These are phyloP conservation scores for Rana temporaria DNA, from an alignment of 2,113 vertebrate genomes.

Conservation along the genomic window DNA sequence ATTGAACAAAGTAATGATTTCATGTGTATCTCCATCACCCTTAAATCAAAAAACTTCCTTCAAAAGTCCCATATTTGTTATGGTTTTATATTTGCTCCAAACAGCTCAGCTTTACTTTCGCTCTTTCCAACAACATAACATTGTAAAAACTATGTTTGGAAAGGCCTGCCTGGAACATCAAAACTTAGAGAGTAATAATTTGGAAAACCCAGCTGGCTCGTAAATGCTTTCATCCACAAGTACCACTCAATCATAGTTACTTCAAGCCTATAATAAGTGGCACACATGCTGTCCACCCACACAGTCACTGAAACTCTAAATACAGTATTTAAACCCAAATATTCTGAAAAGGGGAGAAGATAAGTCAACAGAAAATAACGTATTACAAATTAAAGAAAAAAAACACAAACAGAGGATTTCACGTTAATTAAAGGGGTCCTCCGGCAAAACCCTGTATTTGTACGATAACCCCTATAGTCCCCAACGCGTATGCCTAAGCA, in stretches of 20 bases:
- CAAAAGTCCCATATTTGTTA: background rate
- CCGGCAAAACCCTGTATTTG: too few species aligned
- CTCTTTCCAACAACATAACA: background rate
- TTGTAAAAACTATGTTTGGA: conserved; percentile 3
- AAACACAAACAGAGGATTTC: conserved; percentile 1
- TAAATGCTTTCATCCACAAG: conserved; percentile 45
- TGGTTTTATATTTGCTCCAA: background rate
- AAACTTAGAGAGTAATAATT: conserved; percentile 50
- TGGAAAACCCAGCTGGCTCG: conserved; percentile 49
- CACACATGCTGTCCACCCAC: conserved; percentile 41
- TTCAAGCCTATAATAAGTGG: conserved; percentile 53
- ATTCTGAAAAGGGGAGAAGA: conserved; percentile 38
- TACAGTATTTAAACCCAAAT: conserved; percentile 56
- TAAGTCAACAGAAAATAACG: conserved; percentile 13
- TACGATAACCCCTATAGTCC: too few species aligned
- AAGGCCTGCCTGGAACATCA: conserved; percentile 27
- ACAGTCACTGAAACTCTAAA: conserved; percentile 37
- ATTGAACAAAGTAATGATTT: too few species aligned
- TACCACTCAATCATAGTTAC: conserved; percentile 49
- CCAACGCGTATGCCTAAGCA: too few species aligned
- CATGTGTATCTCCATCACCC: too few species aligned
- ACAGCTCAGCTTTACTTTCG: background rate
- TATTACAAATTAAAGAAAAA: conserved; percentile 23
- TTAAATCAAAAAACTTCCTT: too few species aligned
- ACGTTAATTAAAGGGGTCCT: too few species aligned